Percentiles rank a stretch among this genome's conserved stretches.
Conservation (phyloP, 1,140 invertebrate genomes). For the Oppia nitens region DNA sequence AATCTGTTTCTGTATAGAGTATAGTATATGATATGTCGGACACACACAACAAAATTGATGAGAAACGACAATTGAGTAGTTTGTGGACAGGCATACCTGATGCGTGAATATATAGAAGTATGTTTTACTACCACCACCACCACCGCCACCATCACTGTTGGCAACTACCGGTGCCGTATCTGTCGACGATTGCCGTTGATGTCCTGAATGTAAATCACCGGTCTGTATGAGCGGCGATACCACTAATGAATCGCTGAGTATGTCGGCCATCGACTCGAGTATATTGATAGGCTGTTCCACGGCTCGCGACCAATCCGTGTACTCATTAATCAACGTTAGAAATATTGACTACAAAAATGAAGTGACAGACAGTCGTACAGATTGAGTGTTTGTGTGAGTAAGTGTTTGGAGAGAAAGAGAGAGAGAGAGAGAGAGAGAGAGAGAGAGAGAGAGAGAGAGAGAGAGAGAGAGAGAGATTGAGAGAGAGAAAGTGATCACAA, state of each 20-base stretch:
- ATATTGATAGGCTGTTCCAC: constrained; percentile 51
- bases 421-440: too few species aligned
- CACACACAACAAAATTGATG: too few species aligned
- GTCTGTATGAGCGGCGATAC: constrained; percentile 81
- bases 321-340: constrained; percentile 80
- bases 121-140: constrained; percentile 33
- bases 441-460: too few species aligned
- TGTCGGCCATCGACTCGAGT: constrained; percentile 33
- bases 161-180: not conserved
- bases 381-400: too few species aligned
- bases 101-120: constrained; percentile 89
- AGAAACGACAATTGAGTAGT: too few species aligned
- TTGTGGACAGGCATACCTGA: constrained; percentile 62
- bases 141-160: not conserved
- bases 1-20: too few species aligned
- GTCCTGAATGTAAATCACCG: constrained; percentile 70
- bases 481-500: too few species aligned
- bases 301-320: constrained; percentile 75
- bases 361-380: too few species aligned
- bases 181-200: not conserved
- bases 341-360: constrained; percentile 62
- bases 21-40: too few species aligned
- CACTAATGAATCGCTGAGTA: constrained; percentile 35
- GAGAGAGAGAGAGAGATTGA: too few species aligned
- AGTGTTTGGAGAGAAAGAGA: too few species aligned